phyloP scores from a whole-genome alignment of 2,113 vertebrate species.

The Melanerpes aurifrons region DNA sequence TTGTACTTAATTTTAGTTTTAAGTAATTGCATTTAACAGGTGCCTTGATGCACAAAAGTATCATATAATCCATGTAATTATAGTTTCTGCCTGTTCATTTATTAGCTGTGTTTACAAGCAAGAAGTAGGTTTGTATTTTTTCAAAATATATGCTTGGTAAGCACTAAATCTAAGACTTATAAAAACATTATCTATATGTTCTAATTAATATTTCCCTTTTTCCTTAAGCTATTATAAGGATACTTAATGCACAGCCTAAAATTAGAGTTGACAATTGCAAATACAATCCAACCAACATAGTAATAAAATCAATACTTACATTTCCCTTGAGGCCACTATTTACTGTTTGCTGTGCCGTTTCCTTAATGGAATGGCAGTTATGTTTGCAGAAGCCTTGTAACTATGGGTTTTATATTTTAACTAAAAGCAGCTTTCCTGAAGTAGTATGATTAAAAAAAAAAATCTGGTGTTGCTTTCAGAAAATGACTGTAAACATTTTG shows the following conservation, averaged over 20 bases:
- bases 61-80: constrained; percentile 56
- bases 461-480: constrained; percentile 65
- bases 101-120: neutral
- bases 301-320: constrained; percentile 89
- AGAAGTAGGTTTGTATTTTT: constrained; percentile 42
- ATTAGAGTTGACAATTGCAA: constrained; percentile 89
- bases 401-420: constrained; percentile 85
- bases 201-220: constrained; percentile 81
- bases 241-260: constrained; percentile 84
- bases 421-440: constrained; percentile 84
- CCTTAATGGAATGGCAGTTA: constrained; percentile 87
- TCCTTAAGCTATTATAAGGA: constrained; percentile 77
- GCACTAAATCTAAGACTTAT: constrained; percentile 61
- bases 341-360: constrained; percentile 86
- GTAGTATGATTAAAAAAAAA: constrained; percentile 70
- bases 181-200: constrained; percentile 77
- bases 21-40: constrained; percentile 11
- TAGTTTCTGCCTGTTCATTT: constrained; percentile 48
- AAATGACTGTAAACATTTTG: constrained; percentile 63
- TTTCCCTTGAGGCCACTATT: constrained; percentile 85
- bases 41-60: constrained; percentile 11
- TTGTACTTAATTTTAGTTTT: neutral
- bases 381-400: constrained; percentile 84
- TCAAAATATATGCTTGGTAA: constrained; percentile 35
- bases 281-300: constrained; percentile 83